Conservation (phyloP, 2,888 invertebrate species). For the Formica aserva region DNA sequence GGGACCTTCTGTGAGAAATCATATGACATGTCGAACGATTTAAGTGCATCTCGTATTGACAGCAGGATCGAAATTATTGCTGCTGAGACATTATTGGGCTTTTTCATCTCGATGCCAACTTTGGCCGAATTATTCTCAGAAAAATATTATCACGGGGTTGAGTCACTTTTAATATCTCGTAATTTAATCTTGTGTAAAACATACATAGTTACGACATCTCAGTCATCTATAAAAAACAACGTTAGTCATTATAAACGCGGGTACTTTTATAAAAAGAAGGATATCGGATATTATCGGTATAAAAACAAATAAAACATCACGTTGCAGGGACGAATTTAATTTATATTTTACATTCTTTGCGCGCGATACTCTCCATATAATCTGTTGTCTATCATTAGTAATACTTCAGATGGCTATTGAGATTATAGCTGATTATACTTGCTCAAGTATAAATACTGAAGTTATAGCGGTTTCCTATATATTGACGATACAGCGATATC, state of each 20-base stretch:
- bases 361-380: background rate
- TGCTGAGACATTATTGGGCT: background rate
- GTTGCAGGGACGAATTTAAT: background rate
- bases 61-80: background rate
- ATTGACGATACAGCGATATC: background rate
- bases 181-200: background rate
- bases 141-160: background rate
- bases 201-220: background rate
- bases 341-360: constrained; percentile 29
- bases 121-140: too few species aligned
- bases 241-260: background rate
- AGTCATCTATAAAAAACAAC: background rate
- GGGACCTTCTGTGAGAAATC: constrained; percentile 48
- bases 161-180: background rate
- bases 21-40: constrained; percentile 39
- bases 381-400: constrained; percentile 32
- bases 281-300: background rate
- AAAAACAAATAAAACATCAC: constrained; percentile 10
- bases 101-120: too few species aligned
- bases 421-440: constrained; percentile 45
- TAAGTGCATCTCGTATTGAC: constrained; percentile 17
- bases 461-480: constrained; percentile 35
- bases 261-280: background rate
- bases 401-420: constrained; percentile 34
- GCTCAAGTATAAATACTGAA: constrained; percentile 5